Evolutionary conservation across 1,140 invertebrate genomes (phyloP).

Genomic region (Pogonus chalceus): DNA sequence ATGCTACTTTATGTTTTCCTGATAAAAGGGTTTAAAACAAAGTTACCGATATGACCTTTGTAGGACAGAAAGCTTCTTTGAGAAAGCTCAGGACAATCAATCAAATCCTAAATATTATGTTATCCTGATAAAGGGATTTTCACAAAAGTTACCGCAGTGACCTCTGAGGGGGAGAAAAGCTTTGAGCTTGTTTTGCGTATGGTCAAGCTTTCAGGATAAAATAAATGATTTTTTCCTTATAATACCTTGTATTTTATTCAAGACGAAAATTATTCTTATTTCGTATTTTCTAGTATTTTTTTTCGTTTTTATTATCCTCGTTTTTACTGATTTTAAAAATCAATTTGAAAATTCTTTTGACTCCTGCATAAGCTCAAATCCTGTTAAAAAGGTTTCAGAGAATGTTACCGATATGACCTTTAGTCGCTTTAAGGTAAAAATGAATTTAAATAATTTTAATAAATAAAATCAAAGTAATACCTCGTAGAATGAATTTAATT

Average conservation of each 20-base stretch:
- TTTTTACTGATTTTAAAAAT: too few relatives aligned
- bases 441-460: too few relatives aligned
- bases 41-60: constrained; percentile 19
- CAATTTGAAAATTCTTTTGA: too few relatives aligned
- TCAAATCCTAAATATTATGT: background rate
- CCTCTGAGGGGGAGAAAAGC: constrained; percentile 13
- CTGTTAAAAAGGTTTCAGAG: background rate
- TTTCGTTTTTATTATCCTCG: too few relatives aligned
- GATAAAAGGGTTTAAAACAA: constrained; percentile 16
- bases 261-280: too few relatives aligned
- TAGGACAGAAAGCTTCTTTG: constrained; percentile 10
- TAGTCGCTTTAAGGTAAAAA: too few relatives aligned
- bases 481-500: too few relatives aligned
- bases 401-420: background rate
- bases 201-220: too few relatives aligned
- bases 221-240: too few relatives aligned
- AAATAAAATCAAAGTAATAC: too few relatives aligned
- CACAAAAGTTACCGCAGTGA: background rate
- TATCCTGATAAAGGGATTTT: background rate
- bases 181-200: constrained; percentile 3
- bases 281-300: too few relatives aligned
- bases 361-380: background rate
- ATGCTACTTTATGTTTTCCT: constrained; percentile 12
- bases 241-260: too few relatives aligned
- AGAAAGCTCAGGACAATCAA: background rate